Conservation (phyloP, 2,888 invertebrate species). For the Aleiodes leptofemur region DNA sequence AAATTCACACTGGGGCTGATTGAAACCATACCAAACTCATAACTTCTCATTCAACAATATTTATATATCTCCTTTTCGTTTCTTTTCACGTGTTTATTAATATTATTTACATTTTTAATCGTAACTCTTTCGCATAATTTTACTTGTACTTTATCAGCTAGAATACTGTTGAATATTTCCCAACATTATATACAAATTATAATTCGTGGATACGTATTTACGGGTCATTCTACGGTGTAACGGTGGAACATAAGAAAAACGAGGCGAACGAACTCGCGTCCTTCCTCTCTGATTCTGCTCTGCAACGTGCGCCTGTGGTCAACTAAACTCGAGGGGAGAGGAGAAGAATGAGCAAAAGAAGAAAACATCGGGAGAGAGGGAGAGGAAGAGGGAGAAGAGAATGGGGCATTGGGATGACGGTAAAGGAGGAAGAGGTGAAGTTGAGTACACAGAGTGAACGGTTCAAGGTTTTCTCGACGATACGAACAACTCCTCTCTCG, state of each 20-base stretch:
- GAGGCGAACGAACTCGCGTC: slow-evolving; percentile 59
- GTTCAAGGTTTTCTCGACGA: slow-evolving; percentile 48
- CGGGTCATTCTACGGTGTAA: slow-evolving; percentile 36
- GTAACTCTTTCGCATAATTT: not conserved
- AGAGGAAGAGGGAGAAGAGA: not conserved
- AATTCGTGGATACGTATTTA: slow-evolving; percentile 46
- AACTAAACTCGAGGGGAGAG: slow-evolving; percentile 9
- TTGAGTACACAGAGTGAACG: not conserved
- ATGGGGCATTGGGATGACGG: not conserved
- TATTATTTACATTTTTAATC: slow-evolving; percentile 12
- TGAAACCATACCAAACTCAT: slow-evolving; percentile 38
- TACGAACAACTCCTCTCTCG: slow-evolving; percentile 50
- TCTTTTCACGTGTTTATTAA: not conserved
- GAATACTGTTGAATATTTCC: slow-evolving; percentile 38
- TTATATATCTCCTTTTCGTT: not conserved
- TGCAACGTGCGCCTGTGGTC: slow-evolving; percentile 37
- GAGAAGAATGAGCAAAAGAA: not conserved
- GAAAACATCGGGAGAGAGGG: too few species aligned
- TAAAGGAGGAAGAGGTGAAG: slow-evolving; percentile 5
- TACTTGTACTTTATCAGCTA: slow-evolving; percentile 7
- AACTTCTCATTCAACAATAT: slow-evolving; percentile 14
- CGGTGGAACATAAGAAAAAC: slow-evolving; percentile 44
- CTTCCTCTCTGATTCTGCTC: slow-evolving; percentile 39
- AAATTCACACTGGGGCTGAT: slow-evolving; percentile 29
- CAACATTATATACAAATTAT: slow-evolving; percentile 18